These are phyloP conservation scores for Odontophorus gujanensis DNA, from an alignment of 2,113 vertebrate species.

Conservation along the genomic window DNA sequence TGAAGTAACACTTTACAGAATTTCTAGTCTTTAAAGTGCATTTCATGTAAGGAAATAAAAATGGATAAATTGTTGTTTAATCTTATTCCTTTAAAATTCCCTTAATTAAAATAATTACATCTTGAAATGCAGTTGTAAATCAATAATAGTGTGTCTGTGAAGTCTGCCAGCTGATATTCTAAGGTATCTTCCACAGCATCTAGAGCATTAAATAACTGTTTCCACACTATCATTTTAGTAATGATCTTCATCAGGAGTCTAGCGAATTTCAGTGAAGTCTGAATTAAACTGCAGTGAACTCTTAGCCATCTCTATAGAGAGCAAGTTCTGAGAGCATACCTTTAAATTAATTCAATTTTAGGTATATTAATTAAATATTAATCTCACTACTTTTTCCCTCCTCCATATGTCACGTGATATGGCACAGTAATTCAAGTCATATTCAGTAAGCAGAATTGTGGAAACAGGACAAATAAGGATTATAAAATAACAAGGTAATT, in stretches of 20 bases:
- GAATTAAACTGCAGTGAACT: neutral
- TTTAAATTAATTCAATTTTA: neutral
- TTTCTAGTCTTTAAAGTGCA: neutral
- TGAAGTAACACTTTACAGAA: neutral
- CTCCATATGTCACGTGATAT: neutral
- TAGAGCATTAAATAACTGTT: neutral
- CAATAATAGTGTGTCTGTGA: accelerated
- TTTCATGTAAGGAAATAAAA: neutral
- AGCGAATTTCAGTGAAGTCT: neutral
- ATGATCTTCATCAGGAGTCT: neutral
- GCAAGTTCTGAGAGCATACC: neutral
- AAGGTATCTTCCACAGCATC: neutral
- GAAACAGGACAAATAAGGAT: neutral
- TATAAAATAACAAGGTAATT: neutral
- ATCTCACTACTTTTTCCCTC: neutral
- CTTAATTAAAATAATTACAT: neutral
- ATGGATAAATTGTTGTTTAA: neutral
- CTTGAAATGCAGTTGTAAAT: neutral
- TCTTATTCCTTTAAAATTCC: neutral
- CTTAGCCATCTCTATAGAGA: neutral
- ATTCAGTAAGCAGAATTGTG: neutral
- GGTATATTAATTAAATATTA: neutral
- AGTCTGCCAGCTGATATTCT: neutral
- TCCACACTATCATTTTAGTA: neutral
- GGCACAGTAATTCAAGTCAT: neutral